Base-by-base conservation (phyloP, 2,113 vertebrate species). In the Labeo rohita region DNA sequence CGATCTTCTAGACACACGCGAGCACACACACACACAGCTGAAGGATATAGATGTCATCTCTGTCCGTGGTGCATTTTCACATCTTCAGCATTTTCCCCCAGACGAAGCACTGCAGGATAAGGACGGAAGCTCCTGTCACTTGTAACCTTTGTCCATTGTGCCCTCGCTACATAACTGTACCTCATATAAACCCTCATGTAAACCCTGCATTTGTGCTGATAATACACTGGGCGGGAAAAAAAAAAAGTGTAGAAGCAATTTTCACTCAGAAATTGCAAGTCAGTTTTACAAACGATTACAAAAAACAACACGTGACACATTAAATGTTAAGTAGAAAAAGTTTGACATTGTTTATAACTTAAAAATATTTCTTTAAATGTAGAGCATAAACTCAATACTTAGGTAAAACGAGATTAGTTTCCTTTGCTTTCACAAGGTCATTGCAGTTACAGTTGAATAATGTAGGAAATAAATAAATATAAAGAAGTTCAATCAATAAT, bases 11-110 rank as follows among this genome's bases (percentile, higher is more conserved):
- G 59, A 79, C 78, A 77, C 72, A 80, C 39, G 21, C 36, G 18
- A 36, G 61, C 77, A 61, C 80, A 83, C 74, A 66, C 79, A 88
- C 10, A 23, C 77, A 72, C 61, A 34, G 84, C 63, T 79, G 50
- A 83, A 75, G 45, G 81, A 56, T 84, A 89, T 84, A 65, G 68
- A 85, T 87, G 81, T 84, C 81, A 84, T 86, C 54, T 76, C 65
- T 73, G 45, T 34, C 50, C 39, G 8, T 59, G 72, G 10, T 56
- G 21, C 28, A 39, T 80, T 85, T 83, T 83, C 56, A 83, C 63
- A 28, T 86, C 85, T 84, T 84, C 85, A 86, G 81, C 88, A 84
- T 75, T 80, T 86, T 82, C 68, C 18, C 23, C 12, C 28, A 72
- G 72, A 77, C 49, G 70, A 84, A 82, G 50, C 78, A 43, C 50